Percentiles rank a stretch among this genome's conserved stretches.
Evolutionary conservation across 2,797 vertebrate genomes (phyloP).

Genomic region (Neosilurus hyrtlii): DNA sequence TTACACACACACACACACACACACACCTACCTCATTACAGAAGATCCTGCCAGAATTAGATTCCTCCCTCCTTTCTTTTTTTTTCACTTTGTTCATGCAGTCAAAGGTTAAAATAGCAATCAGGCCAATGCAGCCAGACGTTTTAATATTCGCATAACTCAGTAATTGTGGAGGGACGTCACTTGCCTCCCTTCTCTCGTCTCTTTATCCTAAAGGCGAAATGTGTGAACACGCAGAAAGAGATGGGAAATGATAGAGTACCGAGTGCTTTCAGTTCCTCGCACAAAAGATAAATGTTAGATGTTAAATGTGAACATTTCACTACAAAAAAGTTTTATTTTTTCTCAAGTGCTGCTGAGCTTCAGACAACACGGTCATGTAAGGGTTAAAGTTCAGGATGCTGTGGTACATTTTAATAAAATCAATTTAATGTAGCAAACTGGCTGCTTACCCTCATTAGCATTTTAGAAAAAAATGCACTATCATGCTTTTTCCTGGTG

Average conservation of each 20-base stretch:
- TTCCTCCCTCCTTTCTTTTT: constrained; percentile 88
- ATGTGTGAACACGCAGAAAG: constrained; percentile 56
- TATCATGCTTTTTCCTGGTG: not conserved
- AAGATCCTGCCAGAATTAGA: constrained; percentile 98
- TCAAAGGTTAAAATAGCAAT: constrained; percentile 99
- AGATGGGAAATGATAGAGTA: not conserved
- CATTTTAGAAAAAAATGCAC: not conserved
- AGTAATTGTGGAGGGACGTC: constrained; percentile 95
- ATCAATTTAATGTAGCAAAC: not conserved
- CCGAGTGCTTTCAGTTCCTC: not conserved
- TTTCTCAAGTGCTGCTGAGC: not conserved
- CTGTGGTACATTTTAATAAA: not conserved
- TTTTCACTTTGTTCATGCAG: constrained; percentile 87
- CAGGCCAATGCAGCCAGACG: constrained; percentile 97
- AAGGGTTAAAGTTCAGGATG: not conserved
- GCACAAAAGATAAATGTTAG: not conserved
- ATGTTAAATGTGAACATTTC: not conserved
- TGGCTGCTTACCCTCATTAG: too few relatives aligned
- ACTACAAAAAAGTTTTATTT: not conserved
- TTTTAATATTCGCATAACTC: constrained; percentile 99
- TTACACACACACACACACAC: constrained; percentile 76
- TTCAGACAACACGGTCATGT: not conserved
- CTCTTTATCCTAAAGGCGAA: constrained; percentile 92
- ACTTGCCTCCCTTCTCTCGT: constrained; percentile 81
- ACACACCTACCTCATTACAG: constrained; percentile 89